Base-by-base conservation (phyloP, 2,888 invertebrate species). In the Stenodema calcarata region DNA sequence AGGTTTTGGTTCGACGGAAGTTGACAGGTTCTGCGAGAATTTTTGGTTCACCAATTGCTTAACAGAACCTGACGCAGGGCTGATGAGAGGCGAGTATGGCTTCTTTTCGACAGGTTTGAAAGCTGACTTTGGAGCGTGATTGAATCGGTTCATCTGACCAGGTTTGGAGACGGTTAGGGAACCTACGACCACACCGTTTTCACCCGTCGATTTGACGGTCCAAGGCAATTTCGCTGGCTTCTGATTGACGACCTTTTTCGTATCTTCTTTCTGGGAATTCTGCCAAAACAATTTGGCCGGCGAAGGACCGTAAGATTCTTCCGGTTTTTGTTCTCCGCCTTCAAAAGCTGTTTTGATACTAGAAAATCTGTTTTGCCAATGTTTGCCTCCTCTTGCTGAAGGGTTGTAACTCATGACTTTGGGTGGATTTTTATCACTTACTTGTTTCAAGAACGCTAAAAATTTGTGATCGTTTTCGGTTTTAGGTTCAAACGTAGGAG, bases 381-480 rank as follows among this genome's bases (percentile, higher is more conserved):
- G 95, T 50, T 94, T 92, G 89, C 84, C 92, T 91, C 92, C 88
- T 90, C 92, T 86, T 82, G 90, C 88, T 86, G 89, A 88, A 87
- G 90, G 89, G 89, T 90, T 70, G 91, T 91, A 76, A 88, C 90
- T 88, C 90, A 91, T 85, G 79, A 91, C 91, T 91, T 91, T 90
- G 85, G 83, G 87, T 69, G 88, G 87, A 30, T 86, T 91, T 50
- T 91, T 92, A 73, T 94, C 93, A 90, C 93, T 95, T 89, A 95
- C 94, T 90, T 95, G 95, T 89, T 94, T 95, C 90, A 97, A 94
- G 89, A 97, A 95, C 0, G 96, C 96, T 80, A 96, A 91, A 90
- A 97, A 97, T 90, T 97, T 97, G 85, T 93, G 93, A 90, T 97
- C 97, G 89, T 95, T 96, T 82, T 96, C 96, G 0, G 97, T 97